A percentile compares a stretch with the other conserved stretches of the same genome.
These are phyloP conservation scores for Manduca sexta DNA, from an alignment of 1,140 invertebrate species.

Conservation along the genomic window DNA sequence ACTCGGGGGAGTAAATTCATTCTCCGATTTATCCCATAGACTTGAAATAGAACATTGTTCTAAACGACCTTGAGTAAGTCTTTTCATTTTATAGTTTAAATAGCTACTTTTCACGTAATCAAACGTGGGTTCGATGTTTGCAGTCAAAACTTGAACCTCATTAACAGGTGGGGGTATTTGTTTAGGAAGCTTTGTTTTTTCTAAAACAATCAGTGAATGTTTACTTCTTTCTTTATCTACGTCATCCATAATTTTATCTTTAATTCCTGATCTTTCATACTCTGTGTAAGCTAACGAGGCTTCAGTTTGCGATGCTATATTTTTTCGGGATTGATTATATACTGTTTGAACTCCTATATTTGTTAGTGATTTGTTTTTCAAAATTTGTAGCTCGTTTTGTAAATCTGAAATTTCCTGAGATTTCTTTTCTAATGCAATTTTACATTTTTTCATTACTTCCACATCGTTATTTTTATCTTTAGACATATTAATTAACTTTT, in stretches of 20 bases:
- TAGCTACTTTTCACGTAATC: constrained; percentile 37
- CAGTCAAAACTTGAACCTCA: constrained; percentile 44
- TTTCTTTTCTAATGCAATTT: constrained; percentile 29
- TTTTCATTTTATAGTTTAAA: constrained; percentile 46
- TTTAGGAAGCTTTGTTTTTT: constrained; percentile 3
- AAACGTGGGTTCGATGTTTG: constrained; percentile 31
- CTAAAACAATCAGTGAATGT: not conserved
- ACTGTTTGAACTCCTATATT: constrained; percentile 7
- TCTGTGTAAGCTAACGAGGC: not conserved
- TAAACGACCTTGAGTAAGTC: constrained; percentile 31
- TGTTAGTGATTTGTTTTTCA: constrained; percentile 24
- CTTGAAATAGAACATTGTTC: constrained; percentile 45
- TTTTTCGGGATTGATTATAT: not conserved
- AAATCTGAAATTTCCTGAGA: constrained; percentile 28
- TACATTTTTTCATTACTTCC: constrained; percentile 23
- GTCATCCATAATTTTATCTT: constrained; percentile 1
- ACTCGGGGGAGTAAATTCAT: constrained; percentile 1
- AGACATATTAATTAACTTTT: constrained; percentile 19
- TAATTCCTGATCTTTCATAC: not conserved
- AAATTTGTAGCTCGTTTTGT: constrained; percentile 22
- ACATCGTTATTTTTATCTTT: constrained; percentile 20
- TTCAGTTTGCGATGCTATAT: constrained; percentile 9
- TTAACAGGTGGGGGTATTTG: constrained; percentile 22
- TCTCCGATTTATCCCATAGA: constrained; percentile 4
- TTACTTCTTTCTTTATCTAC: not conserved